Evolutionary conservation across 2,797 vertebrate species (phyloP).

Genomic region (Picus viridis): DNA sequence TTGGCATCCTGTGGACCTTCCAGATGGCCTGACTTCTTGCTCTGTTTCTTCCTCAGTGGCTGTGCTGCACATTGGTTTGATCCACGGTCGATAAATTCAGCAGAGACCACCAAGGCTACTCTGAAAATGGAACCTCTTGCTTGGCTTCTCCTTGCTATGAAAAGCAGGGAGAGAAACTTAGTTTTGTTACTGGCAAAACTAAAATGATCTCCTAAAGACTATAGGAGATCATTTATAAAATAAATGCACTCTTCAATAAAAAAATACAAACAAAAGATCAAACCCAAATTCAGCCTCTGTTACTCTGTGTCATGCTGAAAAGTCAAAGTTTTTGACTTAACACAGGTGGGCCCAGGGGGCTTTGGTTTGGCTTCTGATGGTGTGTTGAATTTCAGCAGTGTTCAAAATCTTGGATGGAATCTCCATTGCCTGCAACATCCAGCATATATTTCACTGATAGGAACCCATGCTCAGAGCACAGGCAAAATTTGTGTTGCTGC

Average conservation of each 20-base stretch:
- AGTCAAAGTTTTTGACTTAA: background rate
- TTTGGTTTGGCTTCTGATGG: background rate
- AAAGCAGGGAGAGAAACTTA: background rate
- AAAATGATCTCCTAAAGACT: background rate
- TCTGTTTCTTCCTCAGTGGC: conserved; percentile 69
- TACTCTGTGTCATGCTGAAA: background rate
- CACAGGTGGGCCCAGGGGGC: background rate
- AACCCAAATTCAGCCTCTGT: background rate
- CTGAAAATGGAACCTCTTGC: background rate
- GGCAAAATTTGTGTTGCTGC: background rate
- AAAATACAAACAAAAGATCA: background rate
- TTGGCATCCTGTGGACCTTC: background rate
- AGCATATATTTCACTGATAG: background rate
- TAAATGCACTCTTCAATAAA: background rate
- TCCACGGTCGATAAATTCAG: background rate
- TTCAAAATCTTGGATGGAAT: background rate
- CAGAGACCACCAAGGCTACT: background rate
- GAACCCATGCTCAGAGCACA: background rate
- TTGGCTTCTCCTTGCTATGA: background rate
- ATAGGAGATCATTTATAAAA: background rate
- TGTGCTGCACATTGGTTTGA: conserved; percentile 74
- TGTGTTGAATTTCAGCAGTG: background rate
- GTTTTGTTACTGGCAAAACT: background rate
- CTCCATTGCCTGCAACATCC: background rate
- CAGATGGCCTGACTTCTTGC: background rate